phyloP scores from a whole-genome alignment of 23 tunicate genomes.

The Styela clava region DNA sequence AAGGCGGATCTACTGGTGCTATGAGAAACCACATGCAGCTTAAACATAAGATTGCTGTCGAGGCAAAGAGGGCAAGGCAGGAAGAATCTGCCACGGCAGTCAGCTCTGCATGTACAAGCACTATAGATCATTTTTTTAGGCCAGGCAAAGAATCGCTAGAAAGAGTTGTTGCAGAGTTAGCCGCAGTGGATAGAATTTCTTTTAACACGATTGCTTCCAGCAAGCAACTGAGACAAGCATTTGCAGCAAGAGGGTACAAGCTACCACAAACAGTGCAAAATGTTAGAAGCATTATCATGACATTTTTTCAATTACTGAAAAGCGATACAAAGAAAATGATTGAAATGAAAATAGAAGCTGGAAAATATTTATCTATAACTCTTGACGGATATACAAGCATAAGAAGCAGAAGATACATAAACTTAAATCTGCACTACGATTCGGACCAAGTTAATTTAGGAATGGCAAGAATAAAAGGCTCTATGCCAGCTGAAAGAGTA shows the following conservation, averaged over 20 bases:
- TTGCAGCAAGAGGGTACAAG: slow-evolving; percentile 55
- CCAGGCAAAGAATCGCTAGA: slow-evolving; percentile 57
- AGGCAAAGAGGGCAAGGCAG: slow-evolving; percentile 37
- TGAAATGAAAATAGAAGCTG: slow-evolving; percentile 40
- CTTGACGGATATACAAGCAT: slow-evolving; percentile 41
- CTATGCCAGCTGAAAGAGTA: slow-evolving; percentile 53
- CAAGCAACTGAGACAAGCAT: slow-evolving; percentile 55
- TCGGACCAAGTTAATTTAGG: slow-evolving; percentile 40
- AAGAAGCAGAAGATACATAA: slow-evolving; percentile 58
- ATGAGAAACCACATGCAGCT: slow-evolving; percentile 52
- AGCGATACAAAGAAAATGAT: slow-evolving; percentile 27
- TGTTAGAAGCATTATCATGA: slow-evolving; percentile 53
- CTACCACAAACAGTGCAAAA: slow-evolving; percentile 37
- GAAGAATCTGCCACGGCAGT: not conserved
- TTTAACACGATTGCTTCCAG: slow-evolving; percentile 49
- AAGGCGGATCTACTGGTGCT: slow-evolving; percentile 54
- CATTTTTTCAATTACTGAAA: slow-evolving; percentile 46
- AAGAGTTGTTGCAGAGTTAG: slow-evolving; percentile 45
- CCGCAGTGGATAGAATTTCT: slow-evolving; percentile 60
- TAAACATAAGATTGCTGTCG: slow-evolving; percentile 48
- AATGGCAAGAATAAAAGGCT: slow-evolving; percentile 47
- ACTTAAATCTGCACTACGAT: slow-evolving; percentile 49
- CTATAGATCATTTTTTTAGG: slow-evolving; percentile 29
- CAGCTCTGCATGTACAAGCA: slow-evolving; percentile 20
- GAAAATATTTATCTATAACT: slow-evolving; percentile 51